These are phyloP conservation scores for Acanthurus lineatus DNA, from an alignment of 2,797 vertebrate species.

Conservation along the genomic window DNA sequence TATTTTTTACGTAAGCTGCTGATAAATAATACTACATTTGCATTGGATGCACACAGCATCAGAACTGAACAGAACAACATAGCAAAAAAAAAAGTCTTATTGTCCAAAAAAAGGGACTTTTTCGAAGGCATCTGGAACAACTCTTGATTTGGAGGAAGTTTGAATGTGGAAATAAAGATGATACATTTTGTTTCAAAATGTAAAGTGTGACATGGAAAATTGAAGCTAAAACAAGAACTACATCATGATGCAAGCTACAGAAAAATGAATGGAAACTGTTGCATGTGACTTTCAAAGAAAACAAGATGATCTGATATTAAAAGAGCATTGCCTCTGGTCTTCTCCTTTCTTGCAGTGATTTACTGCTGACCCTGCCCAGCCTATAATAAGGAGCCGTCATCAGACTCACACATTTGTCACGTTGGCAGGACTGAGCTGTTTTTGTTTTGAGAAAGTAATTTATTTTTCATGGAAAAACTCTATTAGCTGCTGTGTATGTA, in stretches of 20 bases:
- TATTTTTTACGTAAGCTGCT: no score
- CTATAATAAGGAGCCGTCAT: not conserved
- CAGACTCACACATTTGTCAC: not conserved
- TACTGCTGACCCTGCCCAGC: constrained; percentile 15
- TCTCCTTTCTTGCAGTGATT: not conserved
- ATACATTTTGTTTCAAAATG: not conserved
- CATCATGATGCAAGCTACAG: constrained; percentile 3
- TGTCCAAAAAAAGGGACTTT: no score
- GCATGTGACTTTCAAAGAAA: not conserved
- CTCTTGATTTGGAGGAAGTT: not conserved
- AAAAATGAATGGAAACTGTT: not conserved
- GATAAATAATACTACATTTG: no score
- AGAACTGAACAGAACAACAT: no score
- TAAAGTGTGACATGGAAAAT: not conserved
- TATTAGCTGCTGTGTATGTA: not conserved
- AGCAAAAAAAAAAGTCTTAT: no score
- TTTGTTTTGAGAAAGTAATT: not conserved
- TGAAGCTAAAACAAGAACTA: constrained; percentile 25
- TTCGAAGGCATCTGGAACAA: no score
- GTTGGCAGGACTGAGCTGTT: not conserved
- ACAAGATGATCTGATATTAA: not conserved
- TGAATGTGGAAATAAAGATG: constrained; percentile 4
- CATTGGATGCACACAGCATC: no score
- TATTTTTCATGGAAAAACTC: not conserved
- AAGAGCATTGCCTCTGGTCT: not conserved